Evolutionary conservation across 2,888 invertebrate species (phyloP).

Genomic region (Lepidocyrtoides sp.): DNA sequence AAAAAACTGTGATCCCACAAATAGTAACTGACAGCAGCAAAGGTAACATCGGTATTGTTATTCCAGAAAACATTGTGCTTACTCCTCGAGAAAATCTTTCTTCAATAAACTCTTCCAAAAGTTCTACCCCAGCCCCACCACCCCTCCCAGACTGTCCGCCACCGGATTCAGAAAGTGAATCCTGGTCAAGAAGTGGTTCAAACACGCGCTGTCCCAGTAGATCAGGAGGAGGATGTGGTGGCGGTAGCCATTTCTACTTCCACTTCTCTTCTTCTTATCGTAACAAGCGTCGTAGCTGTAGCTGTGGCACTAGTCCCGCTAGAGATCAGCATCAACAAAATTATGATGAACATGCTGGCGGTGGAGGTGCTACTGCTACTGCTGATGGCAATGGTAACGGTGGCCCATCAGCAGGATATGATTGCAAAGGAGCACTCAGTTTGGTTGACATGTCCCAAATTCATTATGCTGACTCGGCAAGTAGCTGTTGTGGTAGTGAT

Average conservation of each 20-base stretch:
- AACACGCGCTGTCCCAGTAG: constrained; percentile 70
- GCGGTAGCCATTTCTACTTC: constrained; percentile 1
- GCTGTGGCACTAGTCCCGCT: constrained; percentile 53
- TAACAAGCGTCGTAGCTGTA: constrained; percentile 37
- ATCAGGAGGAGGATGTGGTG: background rate
- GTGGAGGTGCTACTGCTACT: too few relatives aligned
- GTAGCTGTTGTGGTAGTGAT: constrained; percentile 80
- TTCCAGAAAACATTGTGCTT: constrained; percentile 5
- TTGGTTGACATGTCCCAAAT: constrained; percentile 77
- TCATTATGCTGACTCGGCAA: constrained; percentile 82
- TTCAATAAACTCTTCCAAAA: constrained; percentile 50
- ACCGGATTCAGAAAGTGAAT: constrained; percentile 73
- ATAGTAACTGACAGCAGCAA: constrained; percentile 62
- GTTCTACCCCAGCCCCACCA: constrained; percentile 77
- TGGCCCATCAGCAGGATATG: constrained; percentile 59
- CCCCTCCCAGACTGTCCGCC: constrained; percentile 79
- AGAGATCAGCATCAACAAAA: constrained; percentile 28
- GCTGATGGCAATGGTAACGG: background rate
- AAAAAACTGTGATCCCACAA: constrained; percentile 62
- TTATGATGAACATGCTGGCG: constrained; percentile 28
- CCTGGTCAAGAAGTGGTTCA: constrained; percentile 70
- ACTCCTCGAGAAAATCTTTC: background rate
- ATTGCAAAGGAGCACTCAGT: constrained; percentile 72
- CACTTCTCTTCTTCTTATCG: background rate
- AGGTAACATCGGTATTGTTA: background rate